Evolutionary conservation across 2,797 vertebrate species (phyloP).

Genomic region (Sebastes paucispinis): DNA sequence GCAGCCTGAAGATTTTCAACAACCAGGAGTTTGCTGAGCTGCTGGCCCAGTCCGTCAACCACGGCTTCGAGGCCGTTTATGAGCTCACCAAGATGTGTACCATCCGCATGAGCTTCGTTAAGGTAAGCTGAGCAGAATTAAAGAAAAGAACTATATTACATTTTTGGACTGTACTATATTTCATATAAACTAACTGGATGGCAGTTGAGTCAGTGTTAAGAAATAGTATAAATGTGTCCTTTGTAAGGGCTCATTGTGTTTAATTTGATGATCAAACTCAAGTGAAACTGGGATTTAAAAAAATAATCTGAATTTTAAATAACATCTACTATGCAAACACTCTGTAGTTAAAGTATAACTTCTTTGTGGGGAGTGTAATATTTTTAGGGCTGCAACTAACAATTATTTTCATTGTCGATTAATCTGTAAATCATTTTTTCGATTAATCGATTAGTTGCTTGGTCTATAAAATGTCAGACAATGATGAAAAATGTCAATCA

Average conservation of each 20-base stretch:
- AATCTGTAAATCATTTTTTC: too few relatives aligned
- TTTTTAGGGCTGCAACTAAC: too few relatives aligned
- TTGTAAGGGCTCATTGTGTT: not conserved
- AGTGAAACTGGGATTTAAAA: not conserved
- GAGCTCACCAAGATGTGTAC: slow-evolving; percentile 99
- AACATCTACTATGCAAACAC: not conserved
- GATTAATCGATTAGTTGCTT: too few relatives aligned
- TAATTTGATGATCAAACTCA: not conserved
- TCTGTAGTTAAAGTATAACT: not conserved
- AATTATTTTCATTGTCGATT: too few relatives aligned
- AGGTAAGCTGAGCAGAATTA: slow-evolving; percentile 70
- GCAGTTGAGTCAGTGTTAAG: not conserved
- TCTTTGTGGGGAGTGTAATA: not conserved
- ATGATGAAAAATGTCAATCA: too few relatives aligned
- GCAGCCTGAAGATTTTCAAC: slow-evolving; percentile 97
- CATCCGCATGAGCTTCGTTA: slow-evolving; percentile 98
- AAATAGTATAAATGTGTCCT: not conserved
- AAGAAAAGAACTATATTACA: not conserved
- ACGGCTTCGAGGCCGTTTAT: slow-evolving; percentile 96
- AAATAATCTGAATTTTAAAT: not conserved
- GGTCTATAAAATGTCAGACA: too few relatives aligned
- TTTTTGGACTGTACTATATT: not conserved
- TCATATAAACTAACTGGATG: not conserved
- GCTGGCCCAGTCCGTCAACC: slow-evolving; percentile 95
- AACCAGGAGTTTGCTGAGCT: slow-evolving; percentile 97